Evolutionary conservation across 2,797 vertebrate genomes (phyloP).

Genomic region (Iguana delicatissima): DNA sequence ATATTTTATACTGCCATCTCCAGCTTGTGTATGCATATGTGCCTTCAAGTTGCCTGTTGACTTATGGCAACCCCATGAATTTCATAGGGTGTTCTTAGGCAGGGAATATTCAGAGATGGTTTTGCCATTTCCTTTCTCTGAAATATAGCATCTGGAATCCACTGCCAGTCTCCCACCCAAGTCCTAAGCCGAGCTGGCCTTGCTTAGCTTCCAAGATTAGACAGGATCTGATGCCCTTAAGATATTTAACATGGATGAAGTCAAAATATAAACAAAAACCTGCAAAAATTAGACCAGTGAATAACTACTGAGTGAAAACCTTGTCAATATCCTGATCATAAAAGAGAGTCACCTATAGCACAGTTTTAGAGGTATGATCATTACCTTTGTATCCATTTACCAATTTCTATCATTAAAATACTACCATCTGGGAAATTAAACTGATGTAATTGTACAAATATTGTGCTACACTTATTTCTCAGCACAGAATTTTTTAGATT

Average conservation of each 20-base stretch:
- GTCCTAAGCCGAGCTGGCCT: too few relatives aligned
- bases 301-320: background rate
- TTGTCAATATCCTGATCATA: background rate
- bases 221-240: too few relatives aligned
- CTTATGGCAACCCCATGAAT: too few relatives aligned
- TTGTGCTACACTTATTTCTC: background rate
- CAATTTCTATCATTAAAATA: background rate
- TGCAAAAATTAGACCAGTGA: background rate
- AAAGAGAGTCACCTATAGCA: background rate
- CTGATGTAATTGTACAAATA: background rate
- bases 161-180: too few relatives aligned
- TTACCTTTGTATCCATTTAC: too few relatives aligned
- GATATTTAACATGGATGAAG: background rate
- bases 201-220: too few relatives aligned
- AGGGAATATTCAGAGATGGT: too few relatives aligned
- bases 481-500: background rate
- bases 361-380: background rate
- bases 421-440: background rate
- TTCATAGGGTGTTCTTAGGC: too few relatives aligned
- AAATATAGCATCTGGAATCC: too few relatives aligned
- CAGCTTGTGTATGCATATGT: too few relatives aligned
- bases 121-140: too few relatives aligned
- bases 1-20: background rate
- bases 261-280: background rate
- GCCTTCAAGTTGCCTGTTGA: too few relatives aligned